Conservation (phyloP, 2,888 invertebrate species). For the Dryobotodes eremita region DNA sequence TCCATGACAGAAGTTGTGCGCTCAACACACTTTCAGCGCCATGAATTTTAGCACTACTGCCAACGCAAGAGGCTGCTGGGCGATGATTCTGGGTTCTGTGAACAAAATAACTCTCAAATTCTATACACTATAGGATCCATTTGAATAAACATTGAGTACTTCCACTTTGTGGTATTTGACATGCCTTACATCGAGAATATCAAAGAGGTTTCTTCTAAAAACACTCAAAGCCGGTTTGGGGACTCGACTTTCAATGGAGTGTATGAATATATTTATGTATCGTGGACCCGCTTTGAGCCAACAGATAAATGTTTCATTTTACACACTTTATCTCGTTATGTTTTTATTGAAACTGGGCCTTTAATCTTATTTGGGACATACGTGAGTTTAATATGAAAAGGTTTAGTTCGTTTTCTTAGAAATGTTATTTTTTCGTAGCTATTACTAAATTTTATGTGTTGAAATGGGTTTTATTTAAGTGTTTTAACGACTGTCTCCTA, state of each 20-base stretch:
- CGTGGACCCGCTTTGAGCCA: slow-evolving; percentile 72
- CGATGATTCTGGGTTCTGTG: too few relatives aligned
- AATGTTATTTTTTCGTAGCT: background rate
- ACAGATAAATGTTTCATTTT: slow-evolving; percentile 86
- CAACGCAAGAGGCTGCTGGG: too few relatives aligned
- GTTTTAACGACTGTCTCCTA: background rate
- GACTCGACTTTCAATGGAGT: slow-evolving; percentile 82
- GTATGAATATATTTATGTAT: slow-evolving; percentile 84
- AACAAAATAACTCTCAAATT: slow-evolving; percentile 25
- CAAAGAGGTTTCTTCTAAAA: slow-evolving; percentile 82
- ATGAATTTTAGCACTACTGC: background rate
- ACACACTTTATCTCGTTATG: slow-evolving; percentile 81
- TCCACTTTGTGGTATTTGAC: slow-evolving; percentile 72
- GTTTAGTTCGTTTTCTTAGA: background rate
- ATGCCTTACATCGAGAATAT: slow-evolving; percentile 75
- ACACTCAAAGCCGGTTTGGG: slow-evolving; percentile 79
- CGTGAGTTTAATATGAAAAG: slow-evolving; percentile 52
- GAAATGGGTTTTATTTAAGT: background rate
- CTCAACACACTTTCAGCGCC: background rate
- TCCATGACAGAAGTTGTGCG: background rate
- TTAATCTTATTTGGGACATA: slow-evolving; percentile 74
- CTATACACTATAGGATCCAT: slow-evolving; percentile 23
- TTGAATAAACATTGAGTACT: slow-evolving; percentile 58
- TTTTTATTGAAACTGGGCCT: slow-evolving; percentile 80
- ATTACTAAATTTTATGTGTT: background rate